These are phyloP conservation scores for Equus przewalskii DNA, from an alignment of 2,113 vertebrate species.

Conservation along the genomic window DNA sequence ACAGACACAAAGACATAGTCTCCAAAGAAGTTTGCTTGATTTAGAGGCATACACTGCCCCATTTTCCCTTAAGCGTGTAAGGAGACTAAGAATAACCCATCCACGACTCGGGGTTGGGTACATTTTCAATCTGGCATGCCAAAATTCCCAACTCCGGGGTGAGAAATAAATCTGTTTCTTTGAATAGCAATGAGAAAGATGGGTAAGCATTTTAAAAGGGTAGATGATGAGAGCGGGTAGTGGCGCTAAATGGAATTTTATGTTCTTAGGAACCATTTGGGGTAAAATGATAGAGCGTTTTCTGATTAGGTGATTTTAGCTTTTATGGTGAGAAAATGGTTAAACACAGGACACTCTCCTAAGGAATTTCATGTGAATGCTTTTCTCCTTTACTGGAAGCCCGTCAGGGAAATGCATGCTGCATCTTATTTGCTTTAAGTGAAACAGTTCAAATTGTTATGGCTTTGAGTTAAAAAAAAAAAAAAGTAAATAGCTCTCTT, in stretches of 20 bases:
- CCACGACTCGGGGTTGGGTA: conserved; percentile 62
- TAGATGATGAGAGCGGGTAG: conserved; percentile 15
- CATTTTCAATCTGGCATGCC: conserved; percentile 80
- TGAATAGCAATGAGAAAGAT: conserved; percentile 78
- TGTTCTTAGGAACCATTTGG: conserved; percentile 52
- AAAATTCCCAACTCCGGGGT: conserved; percentile 82
- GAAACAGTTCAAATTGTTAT: conserved; percentile 63
- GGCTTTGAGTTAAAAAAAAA: neutral
- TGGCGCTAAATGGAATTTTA: conserved; percentile 58
- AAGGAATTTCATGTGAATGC: neutral
- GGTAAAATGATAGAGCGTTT: conserved; percentile 66
- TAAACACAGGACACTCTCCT: conserved; percentile 48
- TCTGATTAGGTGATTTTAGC: conserved; percentile 58
- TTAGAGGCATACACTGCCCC: conserved; percentile 62
- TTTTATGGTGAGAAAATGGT: conserved; percentile 71
- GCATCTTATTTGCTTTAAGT: conserved; percentile 57
- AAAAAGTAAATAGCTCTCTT: neutral
- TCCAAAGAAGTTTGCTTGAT: conserved; percentile 63
- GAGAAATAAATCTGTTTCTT: conserved; percentile 83
- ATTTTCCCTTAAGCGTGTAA: conserved; percentile 72
- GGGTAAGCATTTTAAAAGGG: conserved; percentile 67
- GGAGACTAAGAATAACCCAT: conserved; percentile 75
- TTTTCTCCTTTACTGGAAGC: conserved; percentile 54
- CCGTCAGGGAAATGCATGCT: conserved; percentile 39
- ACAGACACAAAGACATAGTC: conserved; percentile 46